Conservation (phyloP, 2,113 vertebrate species). For the Clarias macrocephalus region DNA sequence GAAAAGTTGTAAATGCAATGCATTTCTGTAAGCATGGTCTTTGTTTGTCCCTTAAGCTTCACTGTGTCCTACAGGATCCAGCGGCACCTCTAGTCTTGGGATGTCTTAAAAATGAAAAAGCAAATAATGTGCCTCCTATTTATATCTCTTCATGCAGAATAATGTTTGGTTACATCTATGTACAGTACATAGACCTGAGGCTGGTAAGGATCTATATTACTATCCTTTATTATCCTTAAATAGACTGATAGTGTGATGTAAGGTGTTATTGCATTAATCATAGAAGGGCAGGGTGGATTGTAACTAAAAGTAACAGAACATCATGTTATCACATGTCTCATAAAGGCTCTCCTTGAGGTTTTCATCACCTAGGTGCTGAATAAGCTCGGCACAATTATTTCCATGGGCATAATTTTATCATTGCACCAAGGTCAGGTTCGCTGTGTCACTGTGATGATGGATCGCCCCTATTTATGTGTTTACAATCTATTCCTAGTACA, state of each 20-base stretch:
- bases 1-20: neutral
- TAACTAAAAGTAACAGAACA: constrained; percentile 7
- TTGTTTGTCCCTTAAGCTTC: neutral
- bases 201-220: neutral
- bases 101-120: neutral
- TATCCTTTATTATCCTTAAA: neutral
- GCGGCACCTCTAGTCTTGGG: neutral
- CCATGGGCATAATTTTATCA: constrained; percentile 22
- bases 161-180: neutral
- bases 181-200: neutral
- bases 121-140: neutral
- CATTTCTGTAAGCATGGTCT: neutral
- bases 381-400: constrained; percentile 31
- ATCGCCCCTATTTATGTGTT: constrained; percentile 8
- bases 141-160: neutral
- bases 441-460: constrained; percentile 17
- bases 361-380: neutral
- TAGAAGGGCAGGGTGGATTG: neutral
- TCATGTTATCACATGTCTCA: constrained; percentile 25
- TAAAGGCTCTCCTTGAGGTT: constrained; percentile 25
- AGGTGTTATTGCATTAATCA: neutral
- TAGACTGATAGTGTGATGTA: neutral
- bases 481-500: constrained; percentile 20
- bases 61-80: neutral
- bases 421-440: constrained; percentile 19